Evolutionary conservation across 1,140 invertebrate genomes (phyloP).

Genomic region (Polypedilum vanderplanki): DNA sequence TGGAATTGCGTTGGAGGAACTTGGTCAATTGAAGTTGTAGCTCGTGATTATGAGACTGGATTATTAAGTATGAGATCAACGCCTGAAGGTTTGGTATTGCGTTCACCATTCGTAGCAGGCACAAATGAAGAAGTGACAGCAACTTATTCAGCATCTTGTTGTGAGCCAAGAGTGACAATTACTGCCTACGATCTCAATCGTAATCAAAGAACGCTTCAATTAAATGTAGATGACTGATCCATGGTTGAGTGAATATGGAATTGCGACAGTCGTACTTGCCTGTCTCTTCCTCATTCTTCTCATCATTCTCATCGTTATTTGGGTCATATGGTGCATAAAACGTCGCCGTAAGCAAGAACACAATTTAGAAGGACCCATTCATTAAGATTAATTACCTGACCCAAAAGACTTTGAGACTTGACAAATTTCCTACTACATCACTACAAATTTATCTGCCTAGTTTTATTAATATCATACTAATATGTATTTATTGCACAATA

Average conservation of each 20-base stretch:
- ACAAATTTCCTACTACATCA: constrained; percentile 1
- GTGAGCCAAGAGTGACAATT: constrained; percentile 50
- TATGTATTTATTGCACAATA: constrained; percentile 19
- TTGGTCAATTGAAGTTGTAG: constrained; percentile 55
- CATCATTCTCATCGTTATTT: constrained; percentile 46
- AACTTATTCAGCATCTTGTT: constrained; percentile 55
- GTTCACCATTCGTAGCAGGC: constrained; percentile 51
- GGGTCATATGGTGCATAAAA: constrained; percentile 49
- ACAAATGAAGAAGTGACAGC: constrained; percentile 50
- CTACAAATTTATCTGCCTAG: neutral
- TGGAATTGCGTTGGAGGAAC: constrained; percentile 48
- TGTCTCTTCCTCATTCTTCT: constrained; percentile 41
- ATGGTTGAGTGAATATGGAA: constrained; percentile 43
- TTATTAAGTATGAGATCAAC: constrained; percentile 51
- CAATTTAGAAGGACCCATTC: neutral
- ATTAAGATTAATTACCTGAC: constrained; percentile 22
- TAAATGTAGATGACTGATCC: constrained; percentile 49
- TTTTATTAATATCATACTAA: constrained; percentile 20
- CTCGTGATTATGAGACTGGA: constrained; percentile 52
- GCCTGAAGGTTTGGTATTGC: constrained; percentile 45
- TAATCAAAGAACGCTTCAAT: constrained; percentile 49
- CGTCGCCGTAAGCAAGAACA: constrained; percentile 40
- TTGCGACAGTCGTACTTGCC: constrained; percentile 51
- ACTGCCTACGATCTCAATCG: constrained; percentile 52
- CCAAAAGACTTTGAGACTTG: neutral